phyloP scores from a whole-genome alignment of 2,888 invertebrate species.

The Octodonta nipae region DNA sequence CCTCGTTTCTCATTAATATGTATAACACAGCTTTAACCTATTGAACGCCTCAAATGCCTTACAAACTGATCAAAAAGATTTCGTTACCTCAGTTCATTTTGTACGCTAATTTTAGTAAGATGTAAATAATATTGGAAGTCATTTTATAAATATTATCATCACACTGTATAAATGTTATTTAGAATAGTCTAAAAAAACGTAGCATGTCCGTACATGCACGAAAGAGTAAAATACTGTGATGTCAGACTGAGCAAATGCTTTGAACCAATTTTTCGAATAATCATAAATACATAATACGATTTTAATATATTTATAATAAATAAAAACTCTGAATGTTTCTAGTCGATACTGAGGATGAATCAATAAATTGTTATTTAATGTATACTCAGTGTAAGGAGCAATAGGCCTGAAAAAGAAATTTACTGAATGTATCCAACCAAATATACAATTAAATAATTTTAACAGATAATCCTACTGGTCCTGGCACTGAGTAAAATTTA shows the following conservation, averaged over 20 bases:
- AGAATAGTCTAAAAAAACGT: slow-evolving; percentile 8
- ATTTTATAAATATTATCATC: too few relatives aligned
- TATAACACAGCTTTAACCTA: too few relatives aligned
- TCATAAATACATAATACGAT: slow-evolving; percentile 7
- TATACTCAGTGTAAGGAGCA: slow-evolving; percentile 1
- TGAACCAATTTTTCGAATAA: slow-evolving; percentile 21
- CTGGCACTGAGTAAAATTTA: too few relatives aligned
- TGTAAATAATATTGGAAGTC: not conserved
- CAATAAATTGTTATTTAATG: not conserved
- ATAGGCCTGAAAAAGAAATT: too few relatives aligned
- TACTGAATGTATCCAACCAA: too few relatives aligned
- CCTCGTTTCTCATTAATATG: too few relatives aligned
- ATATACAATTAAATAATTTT: too few relatives aligned
- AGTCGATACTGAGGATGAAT: not conserved
- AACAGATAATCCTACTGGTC: too few relatives aligned
- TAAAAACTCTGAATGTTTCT: not conserved
- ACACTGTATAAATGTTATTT: too few relatives aligned
- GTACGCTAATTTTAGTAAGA: not conserved
- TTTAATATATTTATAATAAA: slow-evolving; percentile 6
- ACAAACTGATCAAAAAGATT: too few relatives aligned
- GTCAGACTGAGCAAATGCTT: slow-evolving; percentile 25
- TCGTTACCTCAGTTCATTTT: too few relatives aligned
- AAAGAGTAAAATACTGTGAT: slow-evolving; percentile 28
- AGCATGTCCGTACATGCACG: slow-evolving; percentile 24
- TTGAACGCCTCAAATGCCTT: too few relatives aligned